Conservation (phyloP, 2,797 vertebrate species). For the Anabacerthia variegaticeps region DNA sequence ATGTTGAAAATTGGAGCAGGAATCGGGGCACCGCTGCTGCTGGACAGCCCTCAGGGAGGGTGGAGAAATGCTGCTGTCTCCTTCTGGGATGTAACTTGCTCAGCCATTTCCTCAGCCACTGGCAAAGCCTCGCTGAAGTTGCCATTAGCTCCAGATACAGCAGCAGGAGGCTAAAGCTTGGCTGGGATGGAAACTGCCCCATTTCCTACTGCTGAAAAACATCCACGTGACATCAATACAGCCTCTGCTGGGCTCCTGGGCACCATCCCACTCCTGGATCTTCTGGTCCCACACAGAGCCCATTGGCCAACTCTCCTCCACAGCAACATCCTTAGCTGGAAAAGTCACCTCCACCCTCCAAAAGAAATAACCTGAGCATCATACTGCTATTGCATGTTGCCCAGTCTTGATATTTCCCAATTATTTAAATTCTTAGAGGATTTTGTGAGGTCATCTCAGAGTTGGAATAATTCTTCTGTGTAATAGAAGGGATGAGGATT, state of each 20-base stretch:
- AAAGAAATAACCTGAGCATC: neutral
- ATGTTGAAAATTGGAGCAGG: neutral
- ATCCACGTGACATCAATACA: rapidly evolving
- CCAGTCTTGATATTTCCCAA: neutral
- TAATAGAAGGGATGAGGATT: neutral
- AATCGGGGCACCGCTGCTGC: neutral
- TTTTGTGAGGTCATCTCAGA: neutral
- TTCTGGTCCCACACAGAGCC: neutral
- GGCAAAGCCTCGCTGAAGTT: neutral
- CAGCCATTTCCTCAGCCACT: rapidly evolving
- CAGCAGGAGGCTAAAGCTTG: neutral
- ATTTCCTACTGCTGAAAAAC: neutral
- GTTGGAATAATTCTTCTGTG: neutral
- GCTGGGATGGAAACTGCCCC: neutral
- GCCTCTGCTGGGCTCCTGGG: neutral
- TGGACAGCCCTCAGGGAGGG: neutral
- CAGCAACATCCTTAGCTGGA: neutral
- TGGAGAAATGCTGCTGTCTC: neutral
- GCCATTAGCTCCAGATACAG: neutral
- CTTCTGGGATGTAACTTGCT: rapidly evolving
- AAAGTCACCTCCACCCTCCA: neutral
- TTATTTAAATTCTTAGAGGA: neutral
- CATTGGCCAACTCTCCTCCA: neutral
- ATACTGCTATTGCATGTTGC: neutral
- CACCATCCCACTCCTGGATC: neutral